phyloP scores from a whole-genome alignment of 2,113 vertebrate genomes.

The Melanerpes formicivorus region DNA sequence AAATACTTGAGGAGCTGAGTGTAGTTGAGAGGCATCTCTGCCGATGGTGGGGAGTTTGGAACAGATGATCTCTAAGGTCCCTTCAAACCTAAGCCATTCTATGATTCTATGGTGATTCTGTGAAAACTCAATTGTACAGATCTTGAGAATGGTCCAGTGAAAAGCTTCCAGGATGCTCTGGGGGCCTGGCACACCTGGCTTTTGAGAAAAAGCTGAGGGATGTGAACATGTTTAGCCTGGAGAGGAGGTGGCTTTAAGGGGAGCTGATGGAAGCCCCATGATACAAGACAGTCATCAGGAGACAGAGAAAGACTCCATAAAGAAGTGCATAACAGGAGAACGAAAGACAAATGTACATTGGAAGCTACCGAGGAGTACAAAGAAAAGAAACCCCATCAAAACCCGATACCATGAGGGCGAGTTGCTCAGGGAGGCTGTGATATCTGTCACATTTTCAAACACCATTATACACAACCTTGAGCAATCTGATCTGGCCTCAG shows the following conservation, averaged over 20 bases:
- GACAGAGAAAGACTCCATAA: background rate
- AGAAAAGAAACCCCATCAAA: background rate
- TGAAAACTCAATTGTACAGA: background rate
- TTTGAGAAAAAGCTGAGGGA: background rate
- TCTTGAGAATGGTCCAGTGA: background rate
- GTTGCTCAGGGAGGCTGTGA: background rate
- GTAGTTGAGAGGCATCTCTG: too few relatives aligned
- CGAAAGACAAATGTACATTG: background rate
- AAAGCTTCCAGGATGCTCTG: background rate
- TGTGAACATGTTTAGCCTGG: background rate
- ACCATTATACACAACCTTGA: background rate
- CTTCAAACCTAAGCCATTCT: too few relatives aligned
- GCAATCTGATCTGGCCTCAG: background rate
- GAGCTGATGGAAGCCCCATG: background rate
- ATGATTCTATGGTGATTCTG: background rate
- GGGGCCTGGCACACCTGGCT: accelerated
- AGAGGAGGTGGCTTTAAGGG: background rate
- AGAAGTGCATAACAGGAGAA: background rate
- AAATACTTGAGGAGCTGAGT: background rate
- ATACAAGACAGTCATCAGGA: background rate
- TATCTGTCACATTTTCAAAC: background rate
- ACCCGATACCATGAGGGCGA: background rate
- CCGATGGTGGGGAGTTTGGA: too few relatives aligned
- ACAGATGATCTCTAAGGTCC: too few relatives aligned
- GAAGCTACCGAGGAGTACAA: background rate